Percentiles rank a stretch among this genome's conserved stretches.
Conservation (phyloP, 2,113 vertebrate genomes). For the Thunnus thynnus region DNA sequence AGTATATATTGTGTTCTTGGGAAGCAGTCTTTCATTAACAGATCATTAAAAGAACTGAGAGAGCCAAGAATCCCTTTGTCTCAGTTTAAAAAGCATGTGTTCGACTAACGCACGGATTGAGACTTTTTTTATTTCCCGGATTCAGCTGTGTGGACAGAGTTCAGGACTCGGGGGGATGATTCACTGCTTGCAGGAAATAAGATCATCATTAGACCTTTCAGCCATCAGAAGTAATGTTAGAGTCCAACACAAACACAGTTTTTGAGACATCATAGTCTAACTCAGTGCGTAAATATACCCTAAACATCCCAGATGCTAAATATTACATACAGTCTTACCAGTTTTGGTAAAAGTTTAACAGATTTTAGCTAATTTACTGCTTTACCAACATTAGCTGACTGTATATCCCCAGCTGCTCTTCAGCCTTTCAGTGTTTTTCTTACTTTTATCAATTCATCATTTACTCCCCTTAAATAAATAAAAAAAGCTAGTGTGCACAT, state of each 20-base stretch:
- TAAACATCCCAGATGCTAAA: not conserved
- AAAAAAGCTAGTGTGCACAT: no score
- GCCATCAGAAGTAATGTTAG: constrained; percentile 16
- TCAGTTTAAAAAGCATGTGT: not conserved
- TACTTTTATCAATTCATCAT: no score
- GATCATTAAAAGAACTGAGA: not conserved
- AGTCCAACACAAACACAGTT: not conserved
- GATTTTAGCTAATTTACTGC: no score
- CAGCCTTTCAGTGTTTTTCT: no score
- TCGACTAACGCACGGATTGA: not conserved
- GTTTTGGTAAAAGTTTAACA: no score
- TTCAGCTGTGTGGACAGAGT: constrained; percentile 14
- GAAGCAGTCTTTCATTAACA: not conserved
- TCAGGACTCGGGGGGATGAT: constrained; percentile 21
- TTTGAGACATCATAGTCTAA: not conserved
- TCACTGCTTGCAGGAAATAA: constrained; percentile 25
- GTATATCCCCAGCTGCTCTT: no score
- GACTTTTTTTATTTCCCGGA: not conserved
- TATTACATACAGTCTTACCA: no score
- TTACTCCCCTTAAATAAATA: no score
- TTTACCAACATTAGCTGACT: no score
- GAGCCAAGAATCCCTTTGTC: not conserved
- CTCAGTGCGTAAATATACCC: not conserved
- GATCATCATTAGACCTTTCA: not conserved
- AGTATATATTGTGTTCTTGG: not conserved